Evolutionary conservation across 2,797 vertebrate genomes (phyloP).

Genomic region (Crenichthys baileyi): DNA sequence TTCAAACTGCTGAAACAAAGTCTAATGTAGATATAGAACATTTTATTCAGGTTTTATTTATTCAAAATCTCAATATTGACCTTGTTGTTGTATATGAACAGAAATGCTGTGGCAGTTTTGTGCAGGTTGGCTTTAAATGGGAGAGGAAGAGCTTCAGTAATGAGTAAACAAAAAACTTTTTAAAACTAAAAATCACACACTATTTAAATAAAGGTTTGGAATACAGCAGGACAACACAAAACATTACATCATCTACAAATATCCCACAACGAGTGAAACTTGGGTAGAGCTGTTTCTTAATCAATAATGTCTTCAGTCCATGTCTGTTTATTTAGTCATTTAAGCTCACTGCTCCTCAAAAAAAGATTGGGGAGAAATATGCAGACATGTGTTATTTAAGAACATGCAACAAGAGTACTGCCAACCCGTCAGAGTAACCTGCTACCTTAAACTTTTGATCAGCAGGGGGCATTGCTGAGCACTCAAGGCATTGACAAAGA

Average conservation of each 20-base stretch:
- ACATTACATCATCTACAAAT: background rate
- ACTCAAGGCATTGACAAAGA: background rate
- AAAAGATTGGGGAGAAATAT: background rate
- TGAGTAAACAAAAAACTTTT: background rate
- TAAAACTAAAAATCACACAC: background rate
- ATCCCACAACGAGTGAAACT: background rate
- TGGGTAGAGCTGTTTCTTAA: background rate
- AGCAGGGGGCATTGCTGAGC: background rate
- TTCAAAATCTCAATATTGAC: background rate
- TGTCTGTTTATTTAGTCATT: background rate
- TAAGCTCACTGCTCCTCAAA: background rate
- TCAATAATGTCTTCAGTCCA: background rate
- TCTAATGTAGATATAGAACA: too few species aligned
- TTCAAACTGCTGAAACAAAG: too few species aligned
- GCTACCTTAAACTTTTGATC: background rate
- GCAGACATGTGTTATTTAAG: background rate
- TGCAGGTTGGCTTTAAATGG: background rate
- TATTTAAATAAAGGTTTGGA: background rate
- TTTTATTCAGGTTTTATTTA: background rate
- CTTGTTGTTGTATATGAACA: background rate
- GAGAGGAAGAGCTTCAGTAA: background rate
- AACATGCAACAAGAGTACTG: background rate
- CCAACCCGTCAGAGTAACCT: background rate
- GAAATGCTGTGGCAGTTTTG: background rate
- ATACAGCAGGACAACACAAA: background rate